These are phyloP conservation scores for Ophraella communa DNA, from an alignment of 2,888 invertebrate species.

Conservation along the genomic window DNA sequence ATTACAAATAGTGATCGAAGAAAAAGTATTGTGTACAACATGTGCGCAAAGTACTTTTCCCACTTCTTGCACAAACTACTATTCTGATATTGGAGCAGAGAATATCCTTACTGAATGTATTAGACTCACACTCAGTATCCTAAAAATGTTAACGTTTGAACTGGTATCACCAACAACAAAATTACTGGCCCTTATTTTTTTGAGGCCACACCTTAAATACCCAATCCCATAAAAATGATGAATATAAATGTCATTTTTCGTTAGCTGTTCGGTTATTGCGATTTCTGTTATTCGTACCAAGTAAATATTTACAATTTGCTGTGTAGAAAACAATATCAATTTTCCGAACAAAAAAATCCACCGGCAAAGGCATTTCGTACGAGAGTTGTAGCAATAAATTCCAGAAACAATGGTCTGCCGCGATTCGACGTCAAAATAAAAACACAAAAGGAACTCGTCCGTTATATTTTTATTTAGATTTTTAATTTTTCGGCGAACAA, in stretches of 20 bases:
- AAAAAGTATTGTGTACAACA: too few species aligned
- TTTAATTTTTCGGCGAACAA: conserved; percentile 54
- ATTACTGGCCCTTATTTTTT: too few species aligned
- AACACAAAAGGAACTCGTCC: conserved; percentile 53
- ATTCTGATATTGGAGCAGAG: too few species aligned
- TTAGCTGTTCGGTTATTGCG: conserved; percentile 7
- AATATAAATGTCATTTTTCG: conserved; percentile 11
- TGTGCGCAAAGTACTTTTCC: too few species aligned
- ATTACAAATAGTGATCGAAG: too few species aligned
- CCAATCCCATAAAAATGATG: conserved; percentile 40
- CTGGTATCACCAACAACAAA: too few species aligned
- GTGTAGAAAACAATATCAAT: conserved; percentile 43
- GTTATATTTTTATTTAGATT: conserved; percentile 58
- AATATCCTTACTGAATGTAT: too few species aligned
- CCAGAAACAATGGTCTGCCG: conserved; percentile 55
- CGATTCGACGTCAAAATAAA: conserved; percentile 54
- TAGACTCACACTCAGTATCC: too few species aligned
- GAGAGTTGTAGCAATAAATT: conserved; percentile 52
- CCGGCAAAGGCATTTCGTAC: conserved; percentile 44
- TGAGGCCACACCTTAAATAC: too few species aligned
- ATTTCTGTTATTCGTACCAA: conserved; percentile 12
- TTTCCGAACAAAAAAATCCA: conserved; percentile 43
- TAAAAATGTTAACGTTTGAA: too few species aligned
- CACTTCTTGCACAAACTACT: too few species aligned
- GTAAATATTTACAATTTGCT: conserved; percentile 33